These are phyloP conservation scores for Phrynocephalus forsythii DNA, from an alignment of 2,797 vertebrate species.

Conservation along the genomic window DNA sequence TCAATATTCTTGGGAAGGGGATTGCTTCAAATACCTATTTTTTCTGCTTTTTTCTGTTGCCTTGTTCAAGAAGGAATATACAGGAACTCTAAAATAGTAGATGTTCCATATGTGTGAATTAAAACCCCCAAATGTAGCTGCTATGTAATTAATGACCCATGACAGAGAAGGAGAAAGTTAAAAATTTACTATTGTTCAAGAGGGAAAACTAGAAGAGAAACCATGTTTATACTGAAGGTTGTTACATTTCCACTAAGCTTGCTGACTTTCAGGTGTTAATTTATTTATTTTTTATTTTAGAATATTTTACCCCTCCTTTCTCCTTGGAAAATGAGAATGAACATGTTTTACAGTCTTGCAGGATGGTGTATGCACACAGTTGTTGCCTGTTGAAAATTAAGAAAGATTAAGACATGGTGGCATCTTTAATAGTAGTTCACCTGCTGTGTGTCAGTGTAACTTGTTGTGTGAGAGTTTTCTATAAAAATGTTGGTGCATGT, in stretches of 20 bases:
- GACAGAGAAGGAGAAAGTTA: too few species aligned
- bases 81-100: too few species aligned
- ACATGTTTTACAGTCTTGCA: not conserved
- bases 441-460: conserved; percentile 4
- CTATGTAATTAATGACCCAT: not conserved
- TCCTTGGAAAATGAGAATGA: not conserved
- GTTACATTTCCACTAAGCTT: not conserved
- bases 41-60: not conserved
- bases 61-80: not conserved
- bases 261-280: not conserved
- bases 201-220: not conserved
- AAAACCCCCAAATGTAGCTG: too few species aligned
- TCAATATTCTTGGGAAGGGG: not conserved
- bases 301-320: too few species aligned
- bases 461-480: not conserved
- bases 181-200: not conserved
- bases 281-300: too few species aligned
- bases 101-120: not conserved
- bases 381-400: conserved; percentile 8
- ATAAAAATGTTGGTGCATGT: not conserved
- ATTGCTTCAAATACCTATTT: not conserved
- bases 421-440: conserved; percentile 1
- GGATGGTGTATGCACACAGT: not conserved
- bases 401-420: not conserved
- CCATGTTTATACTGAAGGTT: not conserved